Conservation (phyloP, 2,888 invertebrate genomes). For the Parnassius mnemosyne region DNA sequence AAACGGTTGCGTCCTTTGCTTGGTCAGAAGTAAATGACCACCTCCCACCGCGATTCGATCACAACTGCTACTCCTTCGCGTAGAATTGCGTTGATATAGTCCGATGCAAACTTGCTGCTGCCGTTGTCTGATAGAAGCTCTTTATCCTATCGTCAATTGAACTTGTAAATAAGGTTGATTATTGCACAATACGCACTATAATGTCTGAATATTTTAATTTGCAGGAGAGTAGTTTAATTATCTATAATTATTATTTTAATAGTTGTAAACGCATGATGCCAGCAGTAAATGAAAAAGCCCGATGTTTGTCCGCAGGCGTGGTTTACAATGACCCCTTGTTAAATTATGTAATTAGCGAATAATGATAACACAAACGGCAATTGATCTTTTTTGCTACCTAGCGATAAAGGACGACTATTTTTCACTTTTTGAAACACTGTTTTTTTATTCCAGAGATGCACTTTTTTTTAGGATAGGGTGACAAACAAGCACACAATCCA, state of each 20-base stretch:
- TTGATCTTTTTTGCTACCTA: conserved; percentile 18
- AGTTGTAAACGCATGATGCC: conserved; percentile 28
- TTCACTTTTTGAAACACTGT: neutral
- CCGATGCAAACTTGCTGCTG: conserved; percentile 46
- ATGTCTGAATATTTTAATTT: conserved; percentile 15
- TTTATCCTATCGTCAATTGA: conserved; percentile 12
- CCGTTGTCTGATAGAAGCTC: conserved; percentile 7
- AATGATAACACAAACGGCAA: conserved; percentile 14
- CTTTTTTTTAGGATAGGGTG: no score
- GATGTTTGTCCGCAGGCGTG: conserved; percentile 31
- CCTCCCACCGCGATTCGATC: conserved; percentile 45
- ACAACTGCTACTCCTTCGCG: conserved; percentile 52
- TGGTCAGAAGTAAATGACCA: conserved; percentile 43
- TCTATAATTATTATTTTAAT: conserved; percentile 29
- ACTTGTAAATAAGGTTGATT: conserved; percentile 15
- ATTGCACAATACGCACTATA: conserved; percentile 5
- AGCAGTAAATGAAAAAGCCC: conserved; percentile 27
- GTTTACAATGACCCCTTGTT: conserved; percentile 32
- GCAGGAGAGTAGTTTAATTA: conserved; percentile 24
- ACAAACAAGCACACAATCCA: no score
- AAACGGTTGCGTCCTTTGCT: conserved; percentile 26
- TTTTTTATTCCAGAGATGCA: neutral
- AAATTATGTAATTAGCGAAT: conserved; percentile 17
- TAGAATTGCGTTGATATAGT: conserved; percentile 54
- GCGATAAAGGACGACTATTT: neutral